phyloP scores from a whole-genome alignment of 2,113 vertebrate genomes.

The Acinonyx jubatus region DNA sequence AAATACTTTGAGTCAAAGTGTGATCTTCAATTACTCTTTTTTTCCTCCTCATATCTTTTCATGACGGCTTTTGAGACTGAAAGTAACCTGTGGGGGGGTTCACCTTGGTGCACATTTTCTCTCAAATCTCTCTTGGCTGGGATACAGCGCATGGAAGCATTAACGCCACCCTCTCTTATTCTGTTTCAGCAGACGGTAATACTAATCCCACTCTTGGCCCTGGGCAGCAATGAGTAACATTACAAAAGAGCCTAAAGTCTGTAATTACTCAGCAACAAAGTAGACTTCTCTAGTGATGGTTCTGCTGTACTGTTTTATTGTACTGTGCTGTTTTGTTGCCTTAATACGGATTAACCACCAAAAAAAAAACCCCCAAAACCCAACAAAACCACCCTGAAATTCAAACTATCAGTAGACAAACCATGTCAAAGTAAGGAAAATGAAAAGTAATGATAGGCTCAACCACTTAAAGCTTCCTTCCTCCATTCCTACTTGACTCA shows the following conservation, averaged over 20 bases:
- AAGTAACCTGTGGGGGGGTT: background rate
- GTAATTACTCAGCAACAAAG: background rate
- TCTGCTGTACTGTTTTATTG: background rate
- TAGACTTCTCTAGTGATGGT: background rate
- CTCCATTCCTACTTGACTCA: background rate
- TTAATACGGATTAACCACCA: background rate
- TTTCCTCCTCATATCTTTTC: background rate
- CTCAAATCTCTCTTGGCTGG: background rate
- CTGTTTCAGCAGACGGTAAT: background rate
- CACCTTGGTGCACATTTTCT: background rate
- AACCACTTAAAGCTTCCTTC: background rate
- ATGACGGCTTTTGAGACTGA: background rate
- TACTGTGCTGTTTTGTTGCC: background rate
- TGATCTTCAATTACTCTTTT: background rate
- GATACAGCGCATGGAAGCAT: background rate
- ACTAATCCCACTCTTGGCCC: background rate
- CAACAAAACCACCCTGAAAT: background rate
- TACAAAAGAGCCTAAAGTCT: background rate
- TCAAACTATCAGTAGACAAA: constrained; percentile 16
- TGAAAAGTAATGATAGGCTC: background rate
- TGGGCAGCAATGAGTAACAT: background rate
- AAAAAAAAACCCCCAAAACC: background rate
- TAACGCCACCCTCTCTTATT: background rate
- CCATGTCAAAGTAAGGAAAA: background rate
- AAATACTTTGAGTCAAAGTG: background rate